Conservation (phyloP, 2,888 invertebrate species). For the Onchidella celtica region DNA sequence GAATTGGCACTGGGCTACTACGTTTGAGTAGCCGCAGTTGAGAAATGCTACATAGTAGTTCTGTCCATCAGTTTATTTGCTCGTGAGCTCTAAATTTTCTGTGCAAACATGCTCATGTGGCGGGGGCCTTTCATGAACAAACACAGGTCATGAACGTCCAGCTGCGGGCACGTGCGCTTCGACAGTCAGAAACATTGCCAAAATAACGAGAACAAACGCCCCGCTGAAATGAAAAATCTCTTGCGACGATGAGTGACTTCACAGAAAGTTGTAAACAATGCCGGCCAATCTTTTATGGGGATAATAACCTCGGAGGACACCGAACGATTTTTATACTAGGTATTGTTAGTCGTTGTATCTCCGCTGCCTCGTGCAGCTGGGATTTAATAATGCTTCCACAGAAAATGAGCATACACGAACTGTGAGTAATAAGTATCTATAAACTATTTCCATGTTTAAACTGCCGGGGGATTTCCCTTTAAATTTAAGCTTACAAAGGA, state of each 20-base stretch:
- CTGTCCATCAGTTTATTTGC: neutral
- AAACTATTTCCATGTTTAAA: no score
- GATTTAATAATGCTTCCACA: no score
- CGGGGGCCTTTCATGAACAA: neutral
- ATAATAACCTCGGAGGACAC: no score
- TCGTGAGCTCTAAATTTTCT: constrained; percentile 11
- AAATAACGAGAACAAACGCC: neutral
- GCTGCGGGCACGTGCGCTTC: neutral
- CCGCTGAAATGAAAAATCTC: neutral
- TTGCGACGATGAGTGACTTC: neutral
- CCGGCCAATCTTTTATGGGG: no score
- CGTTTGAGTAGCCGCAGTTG: neutral
- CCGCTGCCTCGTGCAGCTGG: no score
- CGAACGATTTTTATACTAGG: no score
- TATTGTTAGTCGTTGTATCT: no score
- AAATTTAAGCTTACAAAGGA: no score
- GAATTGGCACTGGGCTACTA: no score
- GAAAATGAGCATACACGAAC: no score
- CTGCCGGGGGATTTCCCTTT: no score
- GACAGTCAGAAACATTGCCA: neutral
- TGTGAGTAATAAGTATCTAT: no score
- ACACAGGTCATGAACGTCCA: neutral
- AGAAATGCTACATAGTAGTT: neutral
- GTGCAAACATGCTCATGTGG: neutral
- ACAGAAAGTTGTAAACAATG: neutral